Conservation (phyloP, 2,113 vertebrate genomes). For the Naja naja region DNA sequence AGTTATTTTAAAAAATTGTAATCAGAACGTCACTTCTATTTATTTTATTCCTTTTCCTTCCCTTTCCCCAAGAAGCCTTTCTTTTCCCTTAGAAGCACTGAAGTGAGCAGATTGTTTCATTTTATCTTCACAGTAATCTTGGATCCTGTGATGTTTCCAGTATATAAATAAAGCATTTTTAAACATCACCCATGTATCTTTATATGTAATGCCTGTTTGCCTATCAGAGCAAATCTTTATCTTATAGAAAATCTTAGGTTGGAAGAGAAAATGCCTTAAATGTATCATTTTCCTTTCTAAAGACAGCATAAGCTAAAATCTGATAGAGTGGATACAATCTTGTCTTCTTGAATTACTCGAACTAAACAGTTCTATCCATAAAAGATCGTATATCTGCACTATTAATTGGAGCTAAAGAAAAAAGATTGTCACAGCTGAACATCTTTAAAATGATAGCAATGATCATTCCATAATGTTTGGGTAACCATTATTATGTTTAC, state of each 20-base stretch:
- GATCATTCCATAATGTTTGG: background rate
- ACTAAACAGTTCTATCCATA: background rate
- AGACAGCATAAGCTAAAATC: background rate
- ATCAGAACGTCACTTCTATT: background rate
- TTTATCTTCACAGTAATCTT: background rate
- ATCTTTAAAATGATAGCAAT: background rate
- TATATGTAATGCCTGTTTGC: background rate
- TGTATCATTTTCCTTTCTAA: background rate
- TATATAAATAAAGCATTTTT: background rate
- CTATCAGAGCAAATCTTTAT: background rate
- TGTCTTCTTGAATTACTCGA: background rate
- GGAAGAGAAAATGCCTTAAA: background rate
- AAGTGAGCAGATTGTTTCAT: background rate
- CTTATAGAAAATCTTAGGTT: background rate
- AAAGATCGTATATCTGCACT: background rate
- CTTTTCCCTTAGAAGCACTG: background rate
- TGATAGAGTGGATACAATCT: background rate
- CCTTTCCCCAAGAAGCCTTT: background rate
- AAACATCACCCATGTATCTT: background rate
- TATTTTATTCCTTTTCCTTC: background rate
- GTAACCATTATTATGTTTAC: background rate
- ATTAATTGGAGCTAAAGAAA: background rate
- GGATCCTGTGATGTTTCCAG: background rate
- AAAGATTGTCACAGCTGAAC: background rate
- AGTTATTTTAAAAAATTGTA: background rate